A percentile compares a stretch with the other conserved stretches of the same genome.
Conservation (phyloP, 2,797 vertebrate species). For the Clamator glandarius region DNA sequence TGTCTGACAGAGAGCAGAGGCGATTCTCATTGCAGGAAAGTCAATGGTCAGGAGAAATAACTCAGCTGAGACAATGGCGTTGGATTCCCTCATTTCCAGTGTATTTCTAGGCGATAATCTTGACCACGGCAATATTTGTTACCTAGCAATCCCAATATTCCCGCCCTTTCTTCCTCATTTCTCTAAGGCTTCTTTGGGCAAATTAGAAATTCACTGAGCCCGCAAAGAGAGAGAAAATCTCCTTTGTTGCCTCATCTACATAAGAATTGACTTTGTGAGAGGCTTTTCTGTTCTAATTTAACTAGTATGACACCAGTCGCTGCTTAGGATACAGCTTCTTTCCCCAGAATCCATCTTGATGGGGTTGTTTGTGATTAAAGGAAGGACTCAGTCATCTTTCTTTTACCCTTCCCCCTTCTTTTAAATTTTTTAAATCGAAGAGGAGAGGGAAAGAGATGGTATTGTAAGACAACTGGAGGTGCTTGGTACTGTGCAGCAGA, state of each 20-base stretch:
- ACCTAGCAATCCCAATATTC: not conserved
- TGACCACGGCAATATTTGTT: not conserved
- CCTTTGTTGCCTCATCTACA: constrained; percentile 58
- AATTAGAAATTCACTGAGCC: constrained; percentile 43
- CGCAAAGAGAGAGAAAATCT: not conserved
- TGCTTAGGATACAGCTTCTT: constrained; percentile 53
- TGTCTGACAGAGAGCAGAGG: not conserved
- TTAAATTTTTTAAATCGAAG: not conserved
- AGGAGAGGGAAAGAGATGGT: not conserved
- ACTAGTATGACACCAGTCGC: constrained; percentile 38
- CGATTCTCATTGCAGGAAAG: not conserved
- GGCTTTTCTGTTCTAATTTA: constrained; percentile 57
- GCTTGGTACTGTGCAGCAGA: not conserved
- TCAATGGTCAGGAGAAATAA: constrained; percentile 16
- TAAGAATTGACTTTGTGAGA: constrained; percentile 67
- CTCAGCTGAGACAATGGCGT: not conserved
- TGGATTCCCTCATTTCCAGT: not conserved
- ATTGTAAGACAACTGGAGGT: not conserved
- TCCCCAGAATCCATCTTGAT: constrained; percentile 55
- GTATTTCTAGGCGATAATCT: not conserved
- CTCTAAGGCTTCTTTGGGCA: constrained; percentile 8
- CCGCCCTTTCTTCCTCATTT: not conserved
- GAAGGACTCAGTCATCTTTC: not conserved
- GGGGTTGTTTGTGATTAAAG: constrained; percentile 3
- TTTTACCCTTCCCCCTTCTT: not conserved